Evolutionary conservation across 2,113 vertebrate genomes (phyloP).

Genomic region (Dicerorhinus sumatrensis): DNA sequence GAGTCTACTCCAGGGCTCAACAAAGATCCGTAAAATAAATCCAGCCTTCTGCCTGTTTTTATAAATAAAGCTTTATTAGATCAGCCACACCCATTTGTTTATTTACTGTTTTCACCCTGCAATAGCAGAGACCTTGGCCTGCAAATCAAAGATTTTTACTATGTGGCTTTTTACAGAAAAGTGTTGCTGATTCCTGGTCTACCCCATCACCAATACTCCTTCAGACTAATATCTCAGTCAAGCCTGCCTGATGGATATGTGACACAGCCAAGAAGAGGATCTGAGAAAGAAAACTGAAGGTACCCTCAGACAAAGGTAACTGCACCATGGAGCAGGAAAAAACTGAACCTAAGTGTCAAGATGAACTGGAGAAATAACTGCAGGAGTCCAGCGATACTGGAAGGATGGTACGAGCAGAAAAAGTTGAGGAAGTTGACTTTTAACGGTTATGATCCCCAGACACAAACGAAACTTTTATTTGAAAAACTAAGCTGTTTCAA

Average conservation of each 20-base stretch:
- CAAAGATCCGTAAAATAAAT: neutral
- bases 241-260: no score
- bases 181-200: neutral
- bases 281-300: neutral
- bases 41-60: neutral
- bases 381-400: neutral
- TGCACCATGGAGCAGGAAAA: neutral
- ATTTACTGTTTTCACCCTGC: fast-evolving
- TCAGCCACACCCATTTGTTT: neutral
- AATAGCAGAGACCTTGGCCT: neutral
- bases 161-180: neutral
- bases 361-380: neutral
- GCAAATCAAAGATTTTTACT: neutral
- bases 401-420: fast-evolving
- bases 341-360: neutral
- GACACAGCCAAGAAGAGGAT: neutral
- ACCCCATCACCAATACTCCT: no score
- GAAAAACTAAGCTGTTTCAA: neutral
- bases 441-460: neutral
- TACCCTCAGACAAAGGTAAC: neutral
- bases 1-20: neutral
- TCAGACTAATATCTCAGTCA: neutral
- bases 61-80: neutral
- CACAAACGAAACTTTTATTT: neutral
- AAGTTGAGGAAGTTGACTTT: neutral